Base-by-base conservation (phyloP, 2,113 vertebrate genomes). In the Limanda limanda region DNA sequence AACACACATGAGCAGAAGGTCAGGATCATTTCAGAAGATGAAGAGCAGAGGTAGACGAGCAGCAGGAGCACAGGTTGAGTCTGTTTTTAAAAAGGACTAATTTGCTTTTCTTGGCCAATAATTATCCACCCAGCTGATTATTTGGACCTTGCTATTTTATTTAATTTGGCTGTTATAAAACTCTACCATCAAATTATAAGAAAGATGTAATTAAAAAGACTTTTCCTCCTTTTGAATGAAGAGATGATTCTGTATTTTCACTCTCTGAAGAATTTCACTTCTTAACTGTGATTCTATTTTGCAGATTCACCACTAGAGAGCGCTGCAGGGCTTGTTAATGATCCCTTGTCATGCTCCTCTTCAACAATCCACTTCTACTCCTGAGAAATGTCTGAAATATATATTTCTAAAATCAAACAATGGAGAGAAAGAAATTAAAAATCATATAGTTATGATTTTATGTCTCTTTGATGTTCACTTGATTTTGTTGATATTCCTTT, bases 301-400 rank as follows among this genome's bases (percentile, higher is more conserved):
- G 11, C 48, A 78, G 3, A 0, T 0, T 5, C 3, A 18, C 80
- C 89, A 86, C 85, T 63, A 90, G 91, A 71, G 85, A 0, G 87
- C 45, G 45, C 67, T 66, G 68, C 37, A 77, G 13, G n/a, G 35
- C 48, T 23, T n/a, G 9, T 5, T 18, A 42, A 62, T 31, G 13
- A 25, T 12, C n/a, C n/a, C 1, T 6, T 12, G 10, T 70, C 4
- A 15, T 27, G 23, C 15, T 12, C 23, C 9, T 47, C 45, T 47
- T 17, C 0, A 51, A 5, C 17, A 4, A 3, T 3, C 40, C 10
- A 42, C 40, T 42, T 42, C 40, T 3, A 42, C 12, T 13, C 4
- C 40, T 42, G 10, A 42, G 5, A 31, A 31, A 31, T 31, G 31
- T 31, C 31, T 31, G 31, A 5, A 31, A 31, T 31, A 31, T 31